A percentile compares a stretch with the other conserved stretches of the same genome.
phyloP scores from a whole-genome alignment of 1,140 invertebrate genomes.

The Heliothis virescens region DNA sequence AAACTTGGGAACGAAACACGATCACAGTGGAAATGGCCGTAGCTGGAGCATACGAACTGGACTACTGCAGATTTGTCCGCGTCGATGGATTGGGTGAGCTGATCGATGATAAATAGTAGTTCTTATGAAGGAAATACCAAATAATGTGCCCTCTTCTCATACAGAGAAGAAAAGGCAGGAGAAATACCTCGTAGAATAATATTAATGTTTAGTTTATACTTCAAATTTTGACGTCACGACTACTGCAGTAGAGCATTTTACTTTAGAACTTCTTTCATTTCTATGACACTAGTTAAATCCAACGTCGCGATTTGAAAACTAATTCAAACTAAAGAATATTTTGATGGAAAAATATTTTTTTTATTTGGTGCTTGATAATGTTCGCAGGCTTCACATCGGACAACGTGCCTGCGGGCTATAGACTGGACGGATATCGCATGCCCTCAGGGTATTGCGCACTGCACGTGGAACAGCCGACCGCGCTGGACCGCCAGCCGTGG shows the following conservation, averaged over 20 bases:
- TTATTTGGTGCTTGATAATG: neutral
- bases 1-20: neutral
- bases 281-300: too few relatives aligned
- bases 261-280: too few relatives aligned
- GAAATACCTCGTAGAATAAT: too few relatives aligned
- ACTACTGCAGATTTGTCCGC: conserved; percentile 78
- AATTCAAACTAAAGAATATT: too few relatives aligned
- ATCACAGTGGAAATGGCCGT: neutral
- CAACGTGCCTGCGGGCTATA: neutral
- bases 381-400: neutral
- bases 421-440: neutral
- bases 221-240: too few relatives aligned
- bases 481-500: neutral
- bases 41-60: neutral
- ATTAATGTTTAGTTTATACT: too few relatives aligned
- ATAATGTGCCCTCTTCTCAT: neutral
- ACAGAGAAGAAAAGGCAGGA: neutral
- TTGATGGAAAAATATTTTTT: too few relatives aligned
- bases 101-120: neutral
- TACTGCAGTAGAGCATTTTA: too few relatives aligned
- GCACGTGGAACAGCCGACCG: neutral
- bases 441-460: neutral
- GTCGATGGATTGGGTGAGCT: conserved; percentile 69
- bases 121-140: too few relatives aligned
- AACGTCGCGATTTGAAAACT: too few relatives aligned